Conservation (phyloP, 2,797 vertebrate species). For the Oophaga sylvatica region DNA sequence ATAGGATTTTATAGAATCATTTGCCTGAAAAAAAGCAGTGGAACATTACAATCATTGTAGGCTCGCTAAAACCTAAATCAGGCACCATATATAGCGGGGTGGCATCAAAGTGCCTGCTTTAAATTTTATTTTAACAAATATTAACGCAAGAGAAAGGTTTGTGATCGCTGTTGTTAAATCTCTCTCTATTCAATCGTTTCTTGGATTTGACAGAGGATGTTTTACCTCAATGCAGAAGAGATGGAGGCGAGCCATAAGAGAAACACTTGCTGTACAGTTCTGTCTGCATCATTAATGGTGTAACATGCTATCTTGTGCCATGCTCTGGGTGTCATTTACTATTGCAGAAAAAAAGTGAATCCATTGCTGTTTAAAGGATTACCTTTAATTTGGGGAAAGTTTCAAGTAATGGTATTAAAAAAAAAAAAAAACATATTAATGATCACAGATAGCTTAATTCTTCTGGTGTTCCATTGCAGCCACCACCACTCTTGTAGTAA, state of each 20-base stretch:
- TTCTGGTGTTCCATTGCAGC: no score
- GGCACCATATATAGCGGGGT: neutral
- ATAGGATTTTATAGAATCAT: constrained; percentile 62
- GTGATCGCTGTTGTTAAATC: constrained; percentile 16
- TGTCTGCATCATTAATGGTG: neutral
- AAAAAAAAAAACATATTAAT: no score
- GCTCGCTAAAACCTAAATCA: constrained; percentile 52
- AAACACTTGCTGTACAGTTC: neutral
- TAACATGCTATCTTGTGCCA: neutral
- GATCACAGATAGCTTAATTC: no score
- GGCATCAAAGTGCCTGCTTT: constrained; percentile 26
- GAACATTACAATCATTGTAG: constrained; percentile 58
- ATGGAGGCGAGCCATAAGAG: neutral
- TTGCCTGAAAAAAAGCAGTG: constrained; percentile 51
- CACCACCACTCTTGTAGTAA: no score
- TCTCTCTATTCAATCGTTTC: constrained; percentile 20
- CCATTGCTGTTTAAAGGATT: no score
- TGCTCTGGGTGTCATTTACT: neutral
- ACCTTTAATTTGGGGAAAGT: no score
- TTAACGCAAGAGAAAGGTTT: constrained; percentile 48
- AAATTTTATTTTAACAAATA: constrained; percentile 46
- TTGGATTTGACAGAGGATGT: neutral
- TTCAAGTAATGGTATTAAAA: no score
- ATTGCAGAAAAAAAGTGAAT: no score
- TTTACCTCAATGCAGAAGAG: neutral